Conservation (phyloP, 2,113 vertebrate species). For the Microcebus tavaratra region DNA sequence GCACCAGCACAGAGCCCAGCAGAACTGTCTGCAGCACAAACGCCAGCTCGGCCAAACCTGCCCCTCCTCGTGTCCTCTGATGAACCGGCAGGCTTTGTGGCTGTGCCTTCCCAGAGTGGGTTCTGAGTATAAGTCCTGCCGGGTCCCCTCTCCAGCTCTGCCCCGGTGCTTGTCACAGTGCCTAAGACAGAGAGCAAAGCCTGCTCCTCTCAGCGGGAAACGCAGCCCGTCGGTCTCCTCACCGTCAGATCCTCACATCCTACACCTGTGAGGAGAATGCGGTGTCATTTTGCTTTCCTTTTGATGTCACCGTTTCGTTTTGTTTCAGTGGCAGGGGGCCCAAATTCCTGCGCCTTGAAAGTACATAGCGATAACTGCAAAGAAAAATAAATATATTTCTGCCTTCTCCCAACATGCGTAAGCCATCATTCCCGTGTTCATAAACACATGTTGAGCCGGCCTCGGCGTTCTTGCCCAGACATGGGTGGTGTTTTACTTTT, state of each 20-base stretch:
- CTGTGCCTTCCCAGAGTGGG: neutral
- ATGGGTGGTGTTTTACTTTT: neutral
- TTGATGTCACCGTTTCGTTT: neutral
- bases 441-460: constrained; percentile 4
- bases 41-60: constrained; percentile 41
- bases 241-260: neutral
- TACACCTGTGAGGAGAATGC: neutral
- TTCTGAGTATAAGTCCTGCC: neutral
- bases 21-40: neutral
- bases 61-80: constrained; percentile 53
- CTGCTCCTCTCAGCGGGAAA: neutral
- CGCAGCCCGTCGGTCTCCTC: neutral
- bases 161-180: neutral
- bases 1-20: constrained; percentile 19
- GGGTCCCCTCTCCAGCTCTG: neutral
- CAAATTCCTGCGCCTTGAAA: neutral
- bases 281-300: neutral
- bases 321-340: neutral
- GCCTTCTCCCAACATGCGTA: neutral
- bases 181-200: neutral
- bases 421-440: neutral
- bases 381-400: neutral
- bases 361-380: neutral
- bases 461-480: neutral
- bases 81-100: constrained; percentile 43